phyloP scores from a whole-genome alignment of 1,140 invertebrate genomes.

The Neotoxoptera formosana region DNA sequence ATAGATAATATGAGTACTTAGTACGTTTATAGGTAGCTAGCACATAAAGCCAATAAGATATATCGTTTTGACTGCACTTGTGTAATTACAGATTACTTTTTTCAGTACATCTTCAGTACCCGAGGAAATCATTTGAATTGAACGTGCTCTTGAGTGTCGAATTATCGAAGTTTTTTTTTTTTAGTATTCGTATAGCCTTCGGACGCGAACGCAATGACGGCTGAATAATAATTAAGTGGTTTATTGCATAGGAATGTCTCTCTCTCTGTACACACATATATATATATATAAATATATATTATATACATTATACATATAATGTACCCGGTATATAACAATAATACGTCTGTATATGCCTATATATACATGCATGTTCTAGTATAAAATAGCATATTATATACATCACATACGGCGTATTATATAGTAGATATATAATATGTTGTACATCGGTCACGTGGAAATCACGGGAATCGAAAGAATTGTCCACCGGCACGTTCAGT shows the following conservation, averaged over 20 bases:
- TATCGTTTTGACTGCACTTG: not conserved
- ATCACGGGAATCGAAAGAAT: not conserved
- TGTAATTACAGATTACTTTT: not conserved
- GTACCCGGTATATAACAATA: not conserved
- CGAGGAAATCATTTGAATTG: not conserved
- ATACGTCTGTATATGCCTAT: not conserved
- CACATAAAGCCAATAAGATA: not conserved
- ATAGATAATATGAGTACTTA: no score
- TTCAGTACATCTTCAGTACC: not conserved
- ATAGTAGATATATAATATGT: not conserved
- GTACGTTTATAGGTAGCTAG: not conserved
- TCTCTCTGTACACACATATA: not conserved
- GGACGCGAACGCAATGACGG: not conserved
- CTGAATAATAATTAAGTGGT: conserved; percentile 47
- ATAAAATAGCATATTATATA: not conserved
- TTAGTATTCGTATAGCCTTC: not conserved
- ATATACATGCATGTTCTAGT: not conserved
- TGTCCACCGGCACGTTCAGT: not conserved
- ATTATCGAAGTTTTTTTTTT: conserved; percentile 19
- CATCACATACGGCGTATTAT: not conserved
- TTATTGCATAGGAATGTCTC: not conserved
- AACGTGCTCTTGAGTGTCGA: not conserved
- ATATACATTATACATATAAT: not conserved
- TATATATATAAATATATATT: no score
- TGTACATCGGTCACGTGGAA: not conserved